Evolutionary conservation across 2,113 vertebrate species (phyloP), one percentile per base, ranked within the genome.

Genomic region (Semnopithecus entellus): DNA sequence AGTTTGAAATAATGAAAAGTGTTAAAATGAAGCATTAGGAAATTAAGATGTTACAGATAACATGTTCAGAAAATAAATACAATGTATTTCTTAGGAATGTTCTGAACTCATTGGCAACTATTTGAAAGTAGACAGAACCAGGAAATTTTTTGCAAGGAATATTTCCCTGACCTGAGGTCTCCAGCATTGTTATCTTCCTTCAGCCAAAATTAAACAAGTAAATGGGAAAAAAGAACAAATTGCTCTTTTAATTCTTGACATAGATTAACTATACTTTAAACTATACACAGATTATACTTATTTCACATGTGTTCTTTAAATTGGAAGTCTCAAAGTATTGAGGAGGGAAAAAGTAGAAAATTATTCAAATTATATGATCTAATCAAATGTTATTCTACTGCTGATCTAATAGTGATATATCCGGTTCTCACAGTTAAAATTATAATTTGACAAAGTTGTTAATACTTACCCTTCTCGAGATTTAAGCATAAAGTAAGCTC

Each of bases 11-110:
- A 89, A 91, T 82, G 66, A 86, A 57, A 72, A 64, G 4, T 18
- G 7, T 50, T 96, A 78, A 84, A 80, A 70, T 66, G 20, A n/a
- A 55, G n/a, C 38, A 93, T 50, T 73, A 50, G 79, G 68, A 89
- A 96, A 89, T 48, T 45, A 45, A 91, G 92, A 96, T 96, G n/a
- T 80, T 35, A 91, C 50, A 95, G 86, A 91, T 93, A 93, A 79
- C 72, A 6, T 89, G 27, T 68, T 87, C 66, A 27, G 89, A 92
- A 97, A 94, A 68, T 55, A 38, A 89, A 84, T 6, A 66, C 30
- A 45, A 4, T 61, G 0, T 18, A 79, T 40, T 97, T 97, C 92
- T 20, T 66, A 43, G 87, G 96, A 96, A 73, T 89, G 45, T 93
- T 91, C 68, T 79, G 50, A 82, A 91, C 18, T 76, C 57, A 91